These are phyloP conservation scores for Calameuta pallipes DNA, from an alignment of 2,888 invertebrate species.

Conservation along the genomic window DNA sequence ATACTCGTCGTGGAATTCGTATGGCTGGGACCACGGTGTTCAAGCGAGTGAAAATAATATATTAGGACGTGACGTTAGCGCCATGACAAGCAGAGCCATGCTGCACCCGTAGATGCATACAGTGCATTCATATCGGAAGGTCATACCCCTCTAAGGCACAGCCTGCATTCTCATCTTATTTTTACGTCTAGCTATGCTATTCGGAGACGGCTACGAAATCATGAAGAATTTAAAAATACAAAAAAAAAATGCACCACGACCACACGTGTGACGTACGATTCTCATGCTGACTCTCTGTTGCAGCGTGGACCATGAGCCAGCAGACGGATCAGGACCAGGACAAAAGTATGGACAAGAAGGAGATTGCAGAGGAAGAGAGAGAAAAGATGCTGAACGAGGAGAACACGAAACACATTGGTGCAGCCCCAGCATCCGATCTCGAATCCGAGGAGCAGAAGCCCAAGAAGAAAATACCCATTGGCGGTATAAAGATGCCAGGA, in stretches of 20 bases:
- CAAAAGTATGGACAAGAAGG: conserved; percentile 62
- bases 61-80: background rate
- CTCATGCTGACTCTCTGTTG: background rate
- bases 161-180: background rate
- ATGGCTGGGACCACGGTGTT: background rate
- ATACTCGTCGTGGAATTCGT: background rate
- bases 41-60: background rate
- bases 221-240: background rate
- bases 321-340: conserved; percentile 39
- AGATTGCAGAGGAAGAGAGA: conserved; percentile 66
- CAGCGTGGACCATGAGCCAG: conserved; percentile 19
- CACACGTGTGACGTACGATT: background rate
- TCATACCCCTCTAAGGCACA: background rate
- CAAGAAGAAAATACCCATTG: conserved; percentile 82
- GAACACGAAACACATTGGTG: conserved; percentile 69
- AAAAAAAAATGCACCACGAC: background rate
- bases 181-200: background rate
- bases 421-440: conserved; percentile 62
- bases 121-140: background rate
- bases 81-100: background rate
- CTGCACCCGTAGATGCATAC: background rate
- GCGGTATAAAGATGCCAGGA: conserved; percentile 89
- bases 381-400: conserved; percentile 76
- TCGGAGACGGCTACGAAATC: background rate
- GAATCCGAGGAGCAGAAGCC: conserved; percentile 67